phyloP scores from a whole-genome alignment of 2,113 vertebrate genomes.

The Cebidichthys violaceus region DNA sequence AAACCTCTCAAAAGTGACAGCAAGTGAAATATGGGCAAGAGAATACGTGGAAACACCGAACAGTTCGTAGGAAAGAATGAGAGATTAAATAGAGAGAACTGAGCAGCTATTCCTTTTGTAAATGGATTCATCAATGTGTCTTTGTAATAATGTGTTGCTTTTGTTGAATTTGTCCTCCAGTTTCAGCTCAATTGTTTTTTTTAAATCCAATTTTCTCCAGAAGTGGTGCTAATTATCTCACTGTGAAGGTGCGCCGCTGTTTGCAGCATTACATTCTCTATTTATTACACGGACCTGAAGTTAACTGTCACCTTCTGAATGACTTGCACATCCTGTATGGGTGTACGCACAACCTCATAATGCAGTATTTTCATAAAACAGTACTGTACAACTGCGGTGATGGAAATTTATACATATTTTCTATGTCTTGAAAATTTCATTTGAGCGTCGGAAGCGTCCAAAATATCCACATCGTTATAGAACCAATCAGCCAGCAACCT shows the following conservation, averaged over 20 bases:
- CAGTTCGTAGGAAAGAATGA: constrained; percentile 9
- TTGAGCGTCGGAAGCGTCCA: constrained; percentile 21
- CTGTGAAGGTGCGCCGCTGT: not conserved
- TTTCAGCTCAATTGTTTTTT: constrained; percentile 11
- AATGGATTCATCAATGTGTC: not conserved
- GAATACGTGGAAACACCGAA: not conserved
- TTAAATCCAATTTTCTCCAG: not conserved
- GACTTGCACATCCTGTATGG: constrained; percentile 21
- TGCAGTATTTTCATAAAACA: constrained; percentile 34
- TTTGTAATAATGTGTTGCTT: constrained; percentile 6
- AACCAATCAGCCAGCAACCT: constrained; percentile 10
- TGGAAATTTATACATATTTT: constrained; percentile 5
- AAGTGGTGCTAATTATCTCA: constrained; percentile 4
- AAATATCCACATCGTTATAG: constrained; percentile 28
- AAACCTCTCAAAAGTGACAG: constrained; percentile 24
- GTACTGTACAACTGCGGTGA: not conserved
- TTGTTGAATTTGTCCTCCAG: not conserved
- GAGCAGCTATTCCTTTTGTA: not conserved
- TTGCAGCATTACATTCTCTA: constrained; percentile 23
- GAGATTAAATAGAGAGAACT: not conserved
- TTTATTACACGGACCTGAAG: constrained; percentile 42
- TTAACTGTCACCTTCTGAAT: constrained; percentile 32
- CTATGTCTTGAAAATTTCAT: constrained; percentile 13
- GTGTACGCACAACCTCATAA: constrained; percentile 23
- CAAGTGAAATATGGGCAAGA: constrained; percentile 28